A percentile compares a stretch with the other conserved stretches of the same genome.
Conservation (phyloP, 2,113 vertebrate genomes). For the Arizona elegans region DNA sequence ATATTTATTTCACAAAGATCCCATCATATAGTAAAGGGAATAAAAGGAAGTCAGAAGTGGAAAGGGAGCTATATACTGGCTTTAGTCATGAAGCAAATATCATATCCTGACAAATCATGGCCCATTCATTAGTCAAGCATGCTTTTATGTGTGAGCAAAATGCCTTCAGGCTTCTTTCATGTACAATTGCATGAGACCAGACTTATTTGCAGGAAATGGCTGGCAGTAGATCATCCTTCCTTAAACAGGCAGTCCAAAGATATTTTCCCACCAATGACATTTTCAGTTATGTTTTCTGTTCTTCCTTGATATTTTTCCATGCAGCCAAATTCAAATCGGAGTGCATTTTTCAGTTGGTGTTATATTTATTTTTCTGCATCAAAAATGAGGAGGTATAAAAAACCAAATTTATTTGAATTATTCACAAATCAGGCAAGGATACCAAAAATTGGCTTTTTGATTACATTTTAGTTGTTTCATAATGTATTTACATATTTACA, state of each 20-base stretch:
- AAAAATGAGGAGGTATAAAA: not conserved
- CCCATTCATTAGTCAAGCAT: constrained; percentile 15
- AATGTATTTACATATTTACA: not conserved
- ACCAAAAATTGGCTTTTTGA: not conserved
- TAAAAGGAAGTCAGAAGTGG: not conserved
- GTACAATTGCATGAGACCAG: not conserved
- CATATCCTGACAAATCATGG: constrained; percentile 17
- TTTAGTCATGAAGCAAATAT: constrained; percentile 37
- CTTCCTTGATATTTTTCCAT: not conserved
- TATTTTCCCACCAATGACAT: not conserved
- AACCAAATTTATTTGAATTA: not conserved
- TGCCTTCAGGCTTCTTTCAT: constrained; percentile 8
- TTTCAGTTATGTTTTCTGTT: constrained; percentile 12
- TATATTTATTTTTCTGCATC: not conserved
- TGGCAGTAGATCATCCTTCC: not conserved
- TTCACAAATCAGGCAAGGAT: not conserved
- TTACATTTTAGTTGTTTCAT: not conserved
- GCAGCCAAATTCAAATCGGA: not conserved
- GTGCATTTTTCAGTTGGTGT: not conserved
- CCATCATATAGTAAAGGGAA: rapidly evolving
- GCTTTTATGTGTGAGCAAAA: constrained; percentile 1
- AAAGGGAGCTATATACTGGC: not conserved
- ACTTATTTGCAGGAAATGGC: not conserved
- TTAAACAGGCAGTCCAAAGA: not conserved
- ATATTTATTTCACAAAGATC: constrained; percentile 7